These are phyloP conservation scores for Apamea epomidion DNA, from an alignment of 2,888 invertebrate genomes.

Conservation along the genomic window DNA sequence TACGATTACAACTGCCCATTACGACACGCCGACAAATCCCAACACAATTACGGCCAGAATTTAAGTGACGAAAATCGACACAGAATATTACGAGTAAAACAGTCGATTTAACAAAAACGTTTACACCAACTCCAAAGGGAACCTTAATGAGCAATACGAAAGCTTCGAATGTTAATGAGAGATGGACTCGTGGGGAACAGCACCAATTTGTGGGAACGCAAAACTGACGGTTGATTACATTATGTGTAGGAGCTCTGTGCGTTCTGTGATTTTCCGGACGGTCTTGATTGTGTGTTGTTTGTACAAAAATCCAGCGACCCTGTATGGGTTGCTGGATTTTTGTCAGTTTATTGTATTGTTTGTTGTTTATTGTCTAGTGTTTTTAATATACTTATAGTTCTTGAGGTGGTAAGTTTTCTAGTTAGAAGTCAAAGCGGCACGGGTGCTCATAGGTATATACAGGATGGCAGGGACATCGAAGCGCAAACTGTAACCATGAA, in stretches of 20 bases:
- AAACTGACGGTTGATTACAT: conserved; percentile 73
- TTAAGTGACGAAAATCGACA: not conserved
- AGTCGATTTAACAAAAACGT: conserved; percentile 25
- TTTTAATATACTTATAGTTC: not conserved
- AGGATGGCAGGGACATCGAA: no score
- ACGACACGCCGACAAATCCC: not conserved
- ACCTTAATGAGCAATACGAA: conserved; percentile 47
- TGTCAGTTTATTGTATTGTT: not conserved
- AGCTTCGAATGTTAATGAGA: conserved; percentile 52
- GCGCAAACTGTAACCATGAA: no score
- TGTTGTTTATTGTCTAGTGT: not conserved
- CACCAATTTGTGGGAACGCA: conserved; percentile 66
- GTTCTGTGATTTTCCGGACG: conserved; percentile 25
- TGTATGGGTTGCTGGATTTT: not conserved
- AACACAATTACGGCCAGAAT: not conserved
- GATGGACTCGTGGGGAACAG: conserved; percentile 63
- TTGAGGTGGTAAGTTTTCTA: not conserved
- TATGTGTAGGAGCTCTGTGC: conserved; percentile 57
- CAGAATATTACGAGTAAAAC: conserved; percentile 33
- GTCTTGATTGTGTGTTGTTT: not conserved
- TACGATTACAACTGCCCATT: not conserved
- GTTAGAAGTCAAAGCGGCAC: no score
- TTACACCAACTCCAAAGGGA: conserved; percentile 34
- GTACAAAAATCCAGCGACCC: not conserved
- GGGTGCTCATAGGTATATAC: no score